Evolutionary conservation across 37 sponge, comb jelly and placozoan genomes (phyloP), one percentile per base, ranked within the genome.

Genomic region (Axinella damicornis): DNA sequence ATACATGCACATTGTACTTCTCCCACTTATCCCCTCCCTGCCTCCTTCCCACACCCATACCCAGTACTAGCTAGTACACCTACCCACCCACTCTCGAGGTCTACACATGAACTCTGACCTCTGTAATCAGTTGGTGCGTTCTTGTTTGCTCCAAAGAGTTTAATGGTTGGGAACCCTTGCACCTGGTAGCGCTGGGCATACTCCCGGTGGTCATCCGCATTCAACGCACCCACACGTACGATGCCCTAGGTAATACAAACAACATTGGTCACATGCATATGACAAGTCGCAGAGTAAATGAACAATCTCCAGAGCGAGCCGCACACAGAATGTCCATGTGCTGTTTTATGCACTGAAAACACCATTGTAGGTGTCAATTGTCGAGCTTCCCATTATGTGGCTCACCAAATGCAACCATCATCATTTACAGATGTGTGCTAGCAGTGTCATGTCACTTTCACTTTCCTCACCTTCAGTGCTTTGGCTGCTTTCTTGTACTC

Each of bases 401-500:
- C n/a, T n/a, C n/a, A n/a, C n/a, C n/a, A n/a, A n/a, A n/a, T 56
- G 17, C 57, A 56, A 15, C 15, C 57, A 56, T 56, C 57, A 56
- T 56, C 57, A 56, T 56, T 56, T 19, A 56, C 57, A 56, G 57
- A 56, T 56, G 57, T 56, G 18, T 56, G 15, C 57, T 15, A 56
- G n/a, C n/a, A n/a, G n/a, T n/a, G n/a, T n/a, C n/a, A n/a, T n/a
- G n/a, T n/a, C n/a, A n/a, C n/a, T n/a, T n/a, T n/a, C n/a, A n/a
- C n/a, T n/a, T 4, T 9, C 4, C 46, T 46, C 11, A 84, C 94
- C 75, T 96, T 96, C 52, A 98, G 74, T 0, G 99, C 95, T 18
- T 56, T 71, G 0, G 97, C 94, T n/a, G 97, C 97, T 81, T 99
- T 99, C 85, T 96, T 95, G 91, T 94, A 99, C 69, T 95, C 99